These are phyloP conservation scores for Conger conger DNA, from an alignment of 2,113 vertebrate genomes.

Conservation along the genomic window DNA sequence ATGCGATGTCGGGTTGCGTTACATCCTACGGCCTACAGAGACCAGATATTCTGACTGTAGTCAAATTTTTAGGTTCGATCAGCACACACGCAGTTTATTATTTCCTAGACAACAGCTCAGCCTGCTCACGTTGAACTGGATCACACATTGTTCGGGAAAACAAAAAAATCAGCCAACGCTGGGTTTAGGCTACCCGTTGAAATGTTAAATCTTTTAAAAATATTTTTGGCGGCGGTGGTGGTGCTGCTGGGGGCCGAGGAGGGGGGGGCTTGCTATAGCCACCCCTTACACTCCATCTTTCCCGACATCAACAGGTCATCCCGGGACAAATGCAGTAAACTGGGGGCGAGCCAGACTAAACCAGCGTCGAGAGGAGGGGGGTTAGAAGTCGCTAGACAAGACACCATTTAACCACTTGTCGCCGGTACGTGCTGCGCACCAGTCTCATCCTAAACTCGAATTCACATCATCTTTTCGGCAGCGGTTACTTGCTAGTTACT, in stretches of 20 bases:
- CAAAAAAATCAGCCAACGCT: neutral
- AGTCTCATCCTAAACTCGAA: neutral
- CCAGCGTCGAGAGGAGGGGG: conserved; percentile 44
- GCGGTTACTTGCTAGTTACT: neutral
- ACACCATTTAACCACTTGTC: conserved; percentile 47
- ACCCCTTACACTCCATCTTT: conserved; percentile 58
- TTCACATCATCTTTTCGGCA: neutral
- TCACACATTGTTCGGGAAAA: neutral
- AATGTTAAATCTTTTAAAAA: conserved; percentile 19
- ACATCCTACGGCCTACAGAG: conserved; percentile 48
- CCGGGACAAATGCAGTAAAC: conserved; percentile 67
- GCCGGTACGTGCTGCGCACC: neutral
- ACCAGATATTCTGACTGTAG: conserved; percentile 40
- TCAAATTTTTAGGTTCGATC: conserved; percentile 20
- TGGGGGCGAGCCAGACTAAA: conserved; percentile 62
- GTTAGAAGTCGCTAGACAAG: conserved; percentile 41
- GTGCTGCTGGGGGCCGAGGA: neutral
- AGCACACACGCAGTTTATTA: conserved; percentile 1
- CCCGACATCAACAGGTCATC: conserved; percentile 77
- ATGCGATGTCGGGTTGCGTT: conserved; percentile 49
- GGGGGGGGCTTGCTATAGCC: conserved; percentile 29
- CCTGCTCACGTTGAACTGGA: neutral
- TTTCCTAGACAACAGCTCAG: neutral
- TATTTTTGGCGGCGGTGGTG: conserved; percentile 24
- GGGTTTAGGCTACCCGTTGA: neutral